Conservation (phyloP, 2,113 vertebrate species). For the Ceratotherium simum region DNA sequence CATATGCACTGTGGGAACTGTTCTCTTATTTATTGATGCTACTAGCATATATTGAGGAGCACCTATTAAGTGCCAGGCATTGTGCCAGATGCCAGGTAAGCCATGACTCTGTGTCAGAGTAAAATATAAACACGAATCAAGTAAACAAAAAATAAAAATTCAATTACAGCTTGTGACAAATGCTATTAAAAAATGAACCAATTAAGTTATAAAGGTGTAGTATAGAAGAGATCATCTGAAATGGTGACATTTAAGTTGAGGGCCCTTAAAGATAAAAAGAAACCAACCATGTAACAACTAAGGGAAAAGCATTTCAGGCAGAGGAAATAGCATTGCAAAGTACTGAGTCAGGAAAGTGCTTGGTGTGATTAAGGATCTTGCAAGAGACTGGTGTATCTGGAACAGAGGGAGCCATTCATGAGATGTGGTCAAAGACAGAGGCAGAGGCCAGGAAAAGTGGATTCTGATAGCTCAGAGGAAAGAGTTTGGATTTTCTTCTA, state of each 20-base stretch:
- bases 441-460: not conserved
- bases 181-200: not conserved
- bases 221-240: not conserved
- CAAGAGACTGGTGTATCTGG: not conserved
- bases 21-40: not conserved
- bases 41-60: not conserved
- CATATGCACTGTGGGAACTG: not conserved
- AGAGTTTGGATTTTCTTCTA: not conserved
- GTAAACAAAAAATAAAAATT: not conserved
- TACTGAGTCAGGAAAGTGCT: not conserved
- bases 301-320: not conserved
- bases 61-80: not conserved
- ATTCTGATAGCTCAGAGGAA: not conserved
- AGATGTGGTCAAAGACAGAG: not conserved
- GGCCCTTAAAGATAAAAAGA: not conserved
- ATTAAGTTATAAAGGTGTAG: not conserved
- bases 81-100: not conserved
- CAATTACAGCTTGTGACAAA: not conserved
- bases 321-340: not conserved
- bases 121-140: not conserved
- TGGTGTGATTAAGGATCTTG: not conserved
- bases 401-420: not conserved
- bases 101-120: not conserved
- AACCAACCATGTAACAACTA: not conserved
- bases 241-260: not conserved